These are phyloP conservation scores for Platalea minor DNA, from an alignment of 2,797 vertebrate genomes.

Conservation along the genomic window DNA sequence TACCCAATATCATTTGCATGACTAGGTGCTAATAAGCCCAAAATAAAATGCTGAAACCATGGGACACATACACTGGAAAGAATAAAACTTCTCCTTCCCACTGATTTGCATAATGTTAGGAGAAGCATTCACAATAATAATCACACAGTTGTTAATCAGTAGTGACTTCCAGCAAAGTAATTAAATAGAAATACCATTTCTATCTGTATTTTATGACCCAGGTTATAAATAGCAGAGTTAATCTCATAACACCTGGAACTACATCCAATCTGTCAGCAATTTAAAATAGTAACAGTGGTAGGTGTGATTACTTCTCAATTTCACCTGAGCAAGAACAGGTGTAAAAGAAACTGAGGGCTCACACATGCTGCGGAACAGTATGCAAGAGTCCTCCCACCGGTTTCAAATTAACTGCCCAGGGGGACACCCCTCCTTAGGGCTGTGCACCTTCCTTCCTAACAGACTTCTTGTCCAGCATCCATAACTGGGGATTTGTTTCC, in stretches of 20 bases:
- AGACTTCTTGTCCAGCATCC: not conserved
- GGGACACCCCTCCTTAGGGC: not conserved
- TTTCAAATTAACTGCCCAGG: not conserved
- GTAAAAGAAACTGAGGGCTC: not conserved
- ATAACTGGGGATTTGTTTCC: not conserved
- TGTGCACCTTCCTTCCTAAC: not conserved
- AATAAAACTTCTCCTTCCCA: not conserved
- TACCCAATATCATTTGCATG: constrained; percentile 50
- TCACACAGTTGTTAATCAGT: not conserved
- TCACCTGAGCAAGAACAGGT: not conserved
- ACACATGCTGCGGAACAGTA: not conserved
- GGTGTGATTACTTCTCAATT: not conserved
- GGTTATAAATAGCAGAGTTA: not conserved
- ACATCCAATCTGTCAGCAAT: not conserved
- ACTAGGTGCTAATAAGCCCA: constrained; percentile 35
- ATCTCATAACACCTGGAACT: not conserved
- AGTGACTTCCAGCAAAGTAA: not conserved
- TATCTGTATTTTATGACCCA: not conserved
- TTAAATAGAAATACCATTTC: not conserved
- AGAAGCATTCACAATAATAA: not conserved
- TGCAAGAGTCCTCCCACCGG: not conserved
- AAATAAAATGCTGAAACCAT: constrained; percentile 11
- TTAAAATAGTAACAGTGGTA: constrained; percentile 19
- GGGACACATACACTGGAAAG: not conserved
- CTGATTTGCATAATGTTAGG: not conserved